phyloP scores from a whole-genome alignment of 2,888 invertebrate species.

The Xestobium rufovillosum region DNA sequence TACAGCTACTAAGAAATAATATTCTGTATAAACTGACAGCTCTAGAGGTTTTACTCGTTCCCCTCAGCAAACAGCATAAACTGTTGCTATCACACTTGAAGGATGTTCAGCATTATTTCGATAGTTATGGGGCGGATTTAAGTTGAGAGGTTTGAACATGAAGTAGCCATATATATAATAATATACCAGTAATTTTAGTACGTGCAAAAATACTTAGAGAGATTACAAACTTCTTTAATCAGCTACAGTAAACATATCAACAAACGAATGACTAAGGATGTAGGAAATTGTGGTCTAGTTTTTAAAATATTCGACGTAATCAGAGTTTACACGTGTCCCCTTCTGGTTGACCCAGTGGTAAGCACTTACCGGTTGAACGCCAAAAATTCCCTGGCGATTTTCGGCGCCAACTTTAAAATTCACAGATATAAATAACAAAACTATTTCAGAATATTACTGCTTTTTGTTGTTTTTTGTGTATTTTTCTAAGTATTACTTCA shows the following conservation, averaged over 20 bases:
- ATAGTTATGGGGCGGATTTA: constrained; percentile 69
- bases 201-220: constrained; percentile 46
- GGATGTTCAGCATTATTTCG: constrained; percentile 69
- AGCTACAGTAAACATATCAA: too few species aligned
- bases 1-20: constrained; percentile 63
- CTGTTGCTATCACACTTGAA: constrained; percentile 67
- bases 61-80: constrained; percentile 64
- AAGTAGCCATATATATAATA: constrained; percentile 5
- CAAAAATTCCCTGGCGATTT: neutral
- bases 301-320: constrained; percentile 62
- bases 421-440: constrained; percentile 2
- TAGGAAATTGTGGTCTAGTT: constrained; percentile 64
- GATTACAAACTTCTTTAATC: constrained; percentile 46
- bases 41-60: constrained; percentile 63
- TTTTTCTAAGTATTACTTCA: too few species aligned
- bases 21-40: constrained; percentile 70
- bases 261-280: constrained; percentile 53
- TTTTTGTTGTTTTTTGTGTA: too few species aligned
- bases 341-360: constrained; percentile 60
- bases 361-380: constrained; percentile 23
- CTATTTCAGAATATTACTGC: constrained; percentile 14
- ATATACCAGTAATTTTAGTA: constrained; percentile 21
- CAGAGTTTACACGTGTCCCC: constrained; percentile 54
- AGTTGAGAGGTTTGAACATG: constrained; percentile 50
- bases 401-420: constrained; percentile 9